Percentiles rank a stretch among this genome's conserved stretches.
Conservation (phyloP, 2,888 invertebrate genomes). For the Platycheirus albimanus region DNA sequence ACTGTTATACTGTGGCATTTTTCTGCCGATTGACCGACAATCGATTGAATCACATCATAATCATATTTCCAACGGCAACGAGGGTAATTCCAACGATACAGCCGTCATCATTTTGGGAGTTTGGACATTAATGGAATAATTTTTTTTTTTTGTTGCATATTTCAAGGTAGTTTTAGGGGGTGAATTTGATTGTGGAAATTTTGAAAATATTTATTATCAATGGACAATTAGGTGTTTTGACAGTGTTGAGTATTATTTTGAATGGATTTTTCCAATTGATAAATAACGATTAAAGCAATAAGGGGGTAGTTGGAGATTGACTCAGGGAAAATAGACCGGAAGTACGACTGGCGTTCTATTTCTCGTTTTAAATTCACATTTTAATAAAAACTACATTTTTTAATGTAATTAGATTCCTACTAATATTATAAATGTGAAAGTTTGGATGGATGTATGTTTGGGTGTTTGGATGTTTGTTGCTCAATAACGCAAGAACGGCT, state of each 20-base stretch:
- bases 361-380: too few species aligned
- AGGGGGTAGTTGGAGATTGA: too few species aligned
- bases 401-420: too few species aligned
- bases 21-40: conserved; percentile 32
- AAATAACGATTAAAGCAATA: too few species aligned
- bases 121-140: conserved; percentile 39
- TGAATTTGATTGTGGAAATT: not conserved
- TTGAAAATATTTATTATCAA: conserved; percentile 1
- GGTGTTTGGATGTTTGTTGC: too few species aligned
- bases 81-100: conserved; percentile 46
- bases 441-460: too few species aligned
- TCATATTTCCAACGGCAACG: conserved; percentile 41
- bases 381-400: too few species aligned
- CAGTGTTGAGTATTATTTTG: not conserved
- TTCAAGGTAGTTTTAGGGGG: not conserved
- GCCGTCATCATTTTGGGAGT: conserved; percentile 32
- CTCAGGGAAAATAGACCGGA: too few species aligned
- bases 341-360: too few species aligned
- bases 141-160: conserved; percentile 37
- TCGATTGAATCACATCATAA: conserved; percentile 62
- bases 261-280: too few species aligned
- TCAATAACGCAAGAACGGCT: too few species aligned
- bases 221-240: not conserved
- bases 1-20: not conserved
- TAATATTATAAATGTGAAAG: too few species aligned